A percentile compares a stretch with the other conserved stretches of the same genome.
phyloP scores from a whole-genome alignment of 2,797 vertebrate species.

The Neosilurus mollespiculum region DNA sequence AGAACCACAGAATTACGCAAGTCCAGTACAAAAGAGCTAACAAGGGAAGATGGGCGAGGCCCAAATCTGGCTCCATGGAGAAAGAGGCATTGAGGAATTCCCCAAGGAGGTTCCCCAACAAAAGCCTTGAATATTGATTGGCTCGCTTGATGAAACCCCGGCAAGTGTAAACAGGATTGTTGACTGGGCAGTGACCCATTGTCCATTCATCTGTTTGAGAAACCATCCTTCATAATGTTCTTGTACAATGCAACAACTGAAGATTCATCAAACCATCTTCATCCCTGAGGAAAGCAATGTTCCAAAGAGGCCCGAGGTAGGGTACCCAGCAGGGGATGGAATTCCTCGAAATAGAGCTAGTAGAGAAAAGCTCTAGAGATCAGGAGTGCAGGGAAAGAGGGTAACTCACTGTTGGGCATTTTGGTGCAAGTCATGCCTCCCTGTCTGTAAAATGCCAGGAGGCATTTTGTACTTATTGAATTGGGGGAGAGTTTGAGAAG shows the following conservation, averaged over 20 bases:
- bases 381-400: background rate
- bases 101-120: background rate
- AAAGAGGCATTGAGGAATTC: background rate
- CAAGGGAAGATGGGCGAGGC: background rate
- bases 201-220: background rate
- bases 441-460: slow-evolving; percentile 1
- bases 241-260: slow-evolving; percentile 37
- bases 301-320: slow-evolving; percentile 28
- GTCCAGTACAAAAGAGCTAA: background rate
- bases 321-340: background rate
- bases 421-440: background rate
- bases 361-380: slow-evolving; percentile 4
- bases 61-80: slow-evolving; percentile 4
- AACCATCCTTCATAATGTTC: background rate
- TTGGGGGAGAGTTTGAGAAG: background rate
- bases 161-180: slow-evolving; percentile 5
- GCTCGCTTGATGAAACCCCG: background rate
- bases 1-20: slow-evolving; percentile 7
- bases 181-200: background rate
- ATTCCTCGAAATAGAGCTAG: background rate
- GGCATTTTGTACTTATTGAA: background rate
- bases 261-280: background rate
- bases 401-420: background rate
- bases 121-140: slow-evolving; percentile 8
- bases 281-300: slow-evolving; percentile 19